Evolutionary conservation across 30 jellyfish, hydroid and myxozoan genomes (phyloP), one percentile per base, ranked within the genome.

Genomic region (Turritopsis rubra): DNA sequence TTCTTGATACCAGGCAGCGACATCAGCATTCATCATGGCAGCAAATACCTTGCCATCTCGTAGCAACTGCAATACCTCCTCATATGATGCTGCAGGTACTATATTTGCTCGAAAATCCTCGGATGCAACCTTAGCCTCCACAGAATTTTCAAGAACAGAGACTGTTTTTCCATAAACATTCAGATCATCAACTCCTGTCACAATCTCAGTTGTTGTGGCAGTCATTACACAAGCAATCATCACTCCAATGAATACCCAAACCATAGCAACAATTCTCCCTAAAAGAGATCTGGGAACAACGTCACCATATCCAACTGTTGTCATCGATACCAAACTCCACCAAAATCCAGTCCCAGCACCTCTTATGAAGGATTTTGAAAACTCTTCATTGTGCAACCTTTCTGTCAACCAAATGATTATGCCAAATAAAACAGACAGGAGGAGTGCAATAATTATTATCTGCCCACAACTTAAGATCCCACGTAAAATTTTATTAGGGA

Each of bases 251-350:
- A 82, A 82, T n/a, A 82, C 26, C 88, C 88, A 82, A 20, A 82
- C 29, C 31, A 72, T 23, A 0, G 88, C 88, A 18, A 71, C 70
- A 22, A 71, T 16, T 20, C 86, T 29, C 18, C 88, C 88, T 21
- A 71, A 26, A 1, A 71, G 25, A 4, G 88, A 82, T 21, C 73
- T 20, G 21, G 88, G 88, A 16, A 82, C 88, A 24, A 82, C 88
- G 30, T 82, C 88, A 3, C 88, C 88, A 25, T 82, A 82, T 24
- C 88, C 88, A 26, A 82, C 88, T 13, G 88, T 82, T 21, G 88
- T 82, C 88, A 82, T 82, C 16, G 88, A 82, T 8, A 82, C 88
- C 28, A 82, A 71, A 52, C 83, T 66, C 88, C 88, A 82, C 88
- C 88, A 82, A 21, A 82, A 16, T 18, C 88, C 88, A 3, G 85